Evolutionary conservation across 2,113 vertebrate genomes (phyloP).

Genomic region (Pardalotus punctatus): DNA sequence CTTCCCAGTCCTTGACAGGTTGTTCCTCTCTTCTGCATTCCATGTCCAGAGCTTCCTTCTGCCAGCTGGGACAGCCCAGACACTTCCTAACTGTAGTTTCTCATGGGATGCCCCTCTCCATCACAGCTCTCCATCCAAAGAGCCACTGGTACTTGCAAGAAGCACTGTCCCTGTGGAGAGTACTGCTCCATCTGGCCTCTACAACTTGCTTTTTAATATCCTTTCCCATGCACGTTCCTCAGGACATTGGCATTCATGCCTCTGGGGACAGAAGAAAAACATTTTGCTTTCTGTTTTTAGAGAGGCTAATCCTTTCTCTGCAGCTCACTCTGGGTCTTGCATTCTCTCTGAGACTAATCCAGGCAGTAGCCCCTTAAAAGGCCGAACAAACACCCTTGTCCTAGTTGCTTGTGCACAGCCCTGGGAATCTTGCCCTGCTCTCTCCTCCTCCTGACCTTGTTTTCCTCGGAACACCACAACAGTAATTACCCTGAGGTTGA

Average conservation of each 20-base stretch:
- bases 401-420: conserved; percentile 8
- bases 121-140: neutral
- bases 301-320: conserved; percentile 12
- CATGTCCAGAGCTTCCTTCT: neutral
- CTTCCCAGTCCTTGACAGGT: conserved; percentile 8
- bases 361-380: neutral
- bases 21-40: neutral
- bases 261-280: conserved; percentile 28
- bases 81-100: neutral
- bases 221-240: conserved; percentile 2
- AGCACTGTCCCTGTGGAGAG: neutral
- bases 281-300: conserved; percentile 39
- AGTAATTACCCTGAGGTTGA: conserved; percentile 47
- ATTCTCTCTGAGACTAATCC: neutral
- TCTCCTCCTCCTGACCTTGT: conserved; percentile 36
- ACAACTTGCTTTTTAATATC: neutral
- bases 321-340: neutral
- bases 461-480: conserved; percentile 25
- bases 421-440: conserved; percentile 16
- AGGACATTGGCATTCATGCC: neutral
- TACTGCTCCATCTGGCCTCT: neutral
- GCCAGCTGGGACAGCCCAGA: neutral
- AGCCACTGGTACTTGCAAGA: neutral
- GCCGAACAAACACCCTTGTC: conserved; percentile 20
- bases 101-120: neutral